Evolutionary conservation across 2,113 vertebrate genomes (phyloP).

Genomic region (Cottus gobio): DNA sequence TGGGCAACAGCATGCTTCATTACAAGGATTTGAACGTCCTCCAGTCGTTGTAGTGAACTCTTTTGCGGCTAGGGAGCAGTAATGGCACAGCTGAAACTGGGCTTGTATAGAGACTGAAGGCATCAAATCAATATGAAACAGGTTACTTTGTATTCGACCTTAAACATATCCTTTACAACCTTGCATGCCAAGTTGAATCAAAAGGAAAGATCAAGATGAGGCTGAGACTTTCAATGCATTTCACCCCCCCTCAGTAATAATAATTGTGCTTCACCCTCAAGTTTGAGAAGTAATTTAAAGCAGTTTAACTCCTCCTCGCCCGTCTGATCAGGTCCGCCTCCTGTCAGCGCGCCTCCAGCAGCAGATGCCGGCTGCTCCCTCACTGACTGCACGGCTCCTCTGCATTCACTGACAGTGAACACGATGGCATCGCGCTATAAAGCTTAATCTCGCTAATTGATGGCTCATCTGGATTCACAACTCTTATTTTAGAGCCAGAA

Average conservation of each 20-base stretch:
- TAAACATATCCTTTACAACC: not conserved
- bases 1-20: not conserved
- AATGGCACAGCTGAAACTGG: not conserved
- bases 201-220: not conserved
- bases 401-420: constrained; percentile 13
- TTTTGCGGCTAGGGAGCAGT: constrained; percentile 47
- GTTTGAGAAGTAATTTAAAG: not conserved
- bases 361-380: constrained; percentile 56
- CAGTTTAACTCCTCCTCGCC: constrained; percentile 58
- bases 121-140: not conserved
- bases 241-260: rapidly evolving
- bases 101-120: not conserved
- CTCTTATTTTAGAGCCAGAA: constrained; percentile 13
- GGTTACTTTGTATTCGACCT: not conserved
- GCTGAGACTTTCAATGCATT: rapidly evolving
- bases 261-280: not conserved
- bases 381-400: not conserved
- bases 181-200: not conserved
- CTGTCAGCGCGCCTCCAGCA: constrained; percentile 38
- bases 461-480: not conserved
- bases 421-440: constrained; percentile 19
- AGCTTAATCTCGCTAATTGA: constrained; percentile 7
- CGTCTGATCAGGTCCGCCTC: constrained; percentile 50
- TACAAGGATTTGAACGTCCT: not conserved
- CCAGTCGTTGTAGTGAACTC: not conserved